These are phyloP conservation scores for Odobenus rosmarus DNA, from an alignment of 2,113 vertebrate species.

Conservation along the genomic window DNA sequence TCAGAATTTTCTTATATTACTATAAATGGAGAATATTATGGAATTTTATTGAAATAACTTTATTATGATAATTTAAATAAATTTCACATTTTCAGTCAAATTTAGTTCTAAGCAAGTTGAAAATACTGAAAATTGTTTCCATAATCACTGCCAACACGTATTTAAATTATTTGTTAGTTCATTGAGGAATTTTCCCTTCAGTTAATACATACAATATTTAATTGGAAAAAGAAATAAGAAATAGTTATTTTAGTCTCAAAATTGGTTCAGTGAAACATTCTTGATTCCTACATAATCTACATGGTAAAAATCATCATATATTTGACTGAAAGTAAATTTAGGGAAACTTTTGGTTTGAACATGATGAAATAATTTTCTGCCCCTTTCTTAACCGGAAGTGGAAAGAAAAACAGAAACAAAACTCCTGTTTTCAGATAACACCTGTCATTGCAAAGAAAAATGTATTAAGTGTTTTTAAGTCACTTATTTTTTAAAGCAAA, in stretches of 20 bases:
- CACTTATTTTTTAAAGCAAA: neutral
- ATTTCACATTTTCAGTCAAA: neutral
- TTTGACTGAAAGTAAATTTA: neutral
- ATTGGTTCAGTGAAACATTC: neutral
- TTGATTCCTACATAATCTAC: neutral
- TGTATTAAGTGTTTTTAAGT: neutral
- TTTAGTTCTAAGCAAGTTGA: neutral
- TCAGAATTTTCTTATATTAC: neutral
- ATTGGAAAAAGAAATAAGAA: neutral
- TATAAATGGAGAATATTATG: neutral
- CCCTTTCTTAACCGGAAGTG: neutral
- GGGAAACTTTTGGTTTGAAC: neutral
- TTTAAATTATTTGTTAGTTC: neutral
- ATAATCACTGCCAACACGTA: neutral
- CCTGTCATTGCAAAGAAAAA: neutral
- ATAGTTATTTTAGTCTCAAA: neutral
- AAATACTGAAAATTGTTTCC: neutral
- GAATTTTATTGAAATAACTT: neutral
- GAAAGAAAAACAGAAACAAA: neutral
- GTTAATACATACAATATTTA: neutral
- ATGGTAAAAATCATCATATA: neutral
- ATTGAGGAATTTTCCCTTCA: neutral
- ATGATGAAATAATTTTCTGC: neutral
- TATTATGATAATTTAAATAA: neutral
- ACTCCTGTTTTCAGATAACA: neutral